These are phyloP conservation scores for Sorex araneus DNA, from an alignment of 2,113 vertebrate genomes.

Conservation along the genomic window DNA sequence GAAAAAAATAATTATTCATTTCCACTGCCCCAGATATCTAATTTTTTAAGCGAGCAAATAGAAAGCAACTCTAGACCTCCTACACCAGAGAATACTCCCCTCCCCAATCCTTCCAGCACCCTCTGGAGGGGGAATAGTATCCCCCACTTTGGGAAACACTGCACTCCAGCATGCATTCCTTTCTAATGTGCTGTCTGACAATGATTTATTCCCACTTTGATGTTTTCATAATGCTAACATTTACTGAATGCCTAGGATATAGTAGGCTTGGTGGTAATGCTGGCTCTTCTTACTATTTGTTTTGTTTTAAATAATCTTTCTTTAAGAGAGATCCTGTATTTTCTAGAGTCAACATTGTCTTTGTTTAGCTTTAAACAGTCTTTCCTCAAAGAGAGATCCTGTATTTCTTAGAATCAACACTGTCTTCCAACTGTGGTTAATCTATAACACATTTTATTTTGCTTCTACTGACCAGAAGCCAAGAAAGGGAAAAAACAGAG, in stretches of 20 bases:
- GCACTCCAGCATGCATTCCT: not conserved
- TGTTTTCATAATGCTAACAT: constrained; percentile 21
- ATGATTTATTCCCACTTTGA: constrained; percentile 27
- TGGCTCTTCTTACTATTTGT: not conserved
- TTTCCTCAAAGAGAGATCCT: constrained; percentile 36
- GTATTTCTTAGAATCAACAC: constrained; percentile 47
- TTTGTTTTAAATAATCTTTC: constrained; percentile 47
- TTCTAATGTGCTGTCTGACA: constrained; percentile 21
- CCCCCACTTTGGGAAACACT: too few relatives aligned
- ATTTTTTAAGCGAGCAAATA: too few relatives aligned
- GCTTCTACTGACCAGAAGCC: constrained; percentile 44
- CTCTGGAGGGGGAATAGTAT: too few relatives aligned
- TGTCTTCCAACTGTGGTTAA: constrained; percentile 42
- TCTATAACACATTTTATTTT: constrained; percentile 37
- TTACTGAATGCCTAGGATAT: not conserved
- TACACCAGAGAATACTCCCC: too few relatives aligned
- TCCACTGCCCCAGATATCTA: too few relatives aligned
- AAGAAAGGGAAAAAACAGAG: not conserved
- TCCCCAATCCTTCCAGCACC: too few relatives aligned
- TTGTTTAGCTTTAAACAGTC: constrained; percentile 54
- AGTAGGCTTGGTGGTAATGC: not conserved
- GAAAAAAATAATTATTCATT: too few relatives aligned
- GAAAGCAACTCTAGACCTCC: too few relatives aligned
- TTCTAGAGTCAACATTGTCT: constrained; percentile 50
- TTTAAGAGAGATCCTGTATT: constrained; percentile 5